Conservation (phyloP, 2,888 invertebrate species). For the Allygus modestus region DNA sequence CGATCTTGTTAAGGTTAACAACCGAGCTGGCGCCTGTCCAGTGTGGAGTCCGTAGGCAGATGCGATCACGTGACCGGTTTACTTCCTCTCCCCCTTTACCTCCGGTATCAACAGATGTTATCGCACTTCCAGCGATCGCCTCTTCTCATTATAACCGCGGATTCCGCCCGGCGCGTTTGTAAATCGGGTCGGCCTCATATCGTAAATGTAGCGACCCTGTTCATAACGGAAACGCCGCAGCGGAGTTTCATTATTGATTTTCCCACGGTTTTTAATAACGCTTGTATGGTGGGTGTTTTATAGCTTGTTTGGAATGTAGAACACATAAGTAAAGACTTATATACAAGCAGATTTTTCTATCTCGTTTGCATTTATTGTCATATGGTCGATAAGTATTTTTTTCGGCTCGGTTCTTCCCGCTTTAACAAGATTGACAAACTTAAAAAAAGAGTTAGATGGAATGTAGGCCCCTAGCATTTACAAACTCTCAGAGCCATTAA, state of each 20-base stretch:
- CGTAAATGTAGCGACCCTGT: neutral
- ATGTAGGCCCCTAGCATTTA: too few relatives aligned
- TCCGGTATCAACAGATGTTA: slow-evolving; percentile 32
- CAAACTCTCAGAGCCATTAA: too few relatives aligned
- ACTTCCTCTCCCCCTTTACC: neutral
- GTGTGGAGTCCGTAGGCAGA: neutral
- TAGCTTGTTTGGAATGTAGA: neutral
- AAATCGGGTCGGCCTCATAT: slow-evolving; percentile 12
- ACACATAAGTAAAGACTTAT: too few relatives aligned
- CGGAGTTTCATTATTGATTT: neutral
- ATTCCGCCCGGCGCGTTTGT: neutral
- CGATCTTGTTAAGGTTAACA: slow-evolving; percentile 47
- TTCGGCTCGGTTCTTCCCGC: too few relatives aligned
- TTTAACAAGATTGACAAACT: too few relatives aligned
- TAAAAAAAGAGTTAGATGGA: too few relatives aligned
- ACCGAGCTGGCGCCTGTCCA: slow-evolving; percentile 37
- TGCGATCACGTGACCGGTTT: slow-evolving; percentile 25
- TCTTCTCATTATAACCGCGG: slow-evolving; percentile 32
- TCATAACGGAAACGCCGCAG: neutral
- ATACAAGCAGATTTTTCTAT: too few relatives aligned
- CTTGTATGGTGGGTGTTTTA: neutral
- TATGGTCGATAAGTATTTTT: too few relatives aligned
- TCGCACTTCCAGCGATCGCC: slow-evolving; percentile 13
- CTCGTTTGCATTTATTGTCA: too few relatives aligned
- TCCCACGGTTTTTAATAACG: neutral